A percentile compares a stretch with the other conserved stretches of the same genome.
These are phyloP conservation scores for Chymomyza caudatula DNA, from an alignment of 2,888 invertebrate genomes.

Conservation along the genomic window DNA sequence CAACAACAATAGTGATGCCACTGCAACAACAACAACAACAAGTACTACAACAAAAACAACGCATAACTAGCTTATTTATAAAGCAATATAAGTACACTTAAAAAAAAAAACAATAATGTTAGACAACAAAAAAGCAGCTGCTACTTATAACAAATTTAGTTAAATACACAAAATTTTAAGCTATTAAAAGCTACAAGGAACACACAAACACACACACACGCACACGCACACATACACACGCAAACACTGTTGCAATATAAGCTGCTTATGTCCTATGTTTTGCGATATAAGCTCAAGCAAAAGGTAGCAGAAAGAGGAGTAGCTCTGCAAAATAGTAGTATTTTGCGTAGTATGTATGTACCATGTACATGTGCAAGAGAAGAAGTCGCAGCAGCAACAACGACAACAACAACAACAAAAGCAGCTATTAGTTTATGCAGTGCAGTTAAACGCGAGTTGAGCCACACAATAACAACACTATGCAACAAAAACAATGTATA, in stretches of 20 bases:
- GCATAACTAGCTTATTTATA: slow-evolving; percentile 54
- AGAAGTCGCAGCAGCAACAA: not conserved
- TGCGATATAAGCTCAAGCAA: not conserved
- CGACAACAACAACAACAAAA: slow-evolving; percentile 7
- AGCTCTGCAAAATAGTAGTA: not conserved
- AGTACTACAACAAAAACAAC: slow-evolving; percentile 49
- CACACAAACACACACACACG: slow-evolving; percentile 19
- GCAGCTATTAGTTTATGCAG: not conserved
- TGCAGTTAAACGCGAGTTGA: too few species aligned
- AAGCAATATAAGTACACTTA: slow-evolving; percentile 18
- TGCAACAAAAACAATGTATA: too few species aligned
- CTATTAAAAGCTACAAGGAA: slow-evolving; percentile 8
- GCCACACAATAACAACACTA: too few species aligned
- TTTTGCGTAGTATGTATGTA: not conserved
- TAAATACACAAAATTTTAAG: slow-evolving; percentile 15
- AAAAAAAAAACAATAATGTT: not conserved
- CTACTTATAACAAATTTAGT: slow-evolving; percentile 29
- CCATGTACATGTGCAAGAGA: not conserved
- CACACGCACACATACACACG: slow-evolving; percentile 25
- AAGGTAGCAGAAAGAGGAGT: not conserved
- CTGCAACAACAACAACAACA: slow-evolving; percentile 37
- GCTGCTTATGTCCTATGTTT: slow-evolving; percentile 51
- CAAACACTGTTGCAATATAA: slow-evolving; percentile 53
- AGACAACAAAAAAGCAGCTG: slow-evolving; percentile 20
- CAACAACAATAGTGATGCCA: slow-evolving; percentile 38